Percentiles rank a stretch among this genome's conserved stretches.
phyloP scores from a whole-genome alignment of 1,140 invertebrate species.

The Cyphomyrmex costatus region DNA sequence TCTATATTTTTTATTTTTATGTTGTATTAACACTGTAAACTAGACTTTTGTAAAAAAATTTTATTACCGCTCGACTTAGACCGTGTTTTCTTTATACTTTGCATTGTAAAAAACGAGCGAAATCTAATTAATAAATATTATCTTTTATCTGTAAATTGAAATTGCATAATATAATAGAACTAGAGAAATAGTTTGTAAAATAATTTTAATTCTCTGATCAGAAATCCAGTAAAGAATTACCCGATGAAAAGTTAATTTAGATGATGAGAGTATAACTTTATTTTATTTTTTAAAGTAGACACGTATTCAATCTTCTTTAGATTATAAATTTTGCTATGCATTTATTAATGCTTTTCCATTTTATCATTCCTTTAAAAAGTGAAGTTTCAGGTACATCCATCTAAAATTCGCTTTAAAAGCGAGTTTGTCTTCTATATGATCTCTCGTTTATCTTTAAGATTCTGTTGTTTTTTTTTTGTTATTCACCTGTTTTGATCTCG shows the following conservation, averaged over 20 bases:
- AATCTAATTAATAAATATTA: too few relatives aligned
- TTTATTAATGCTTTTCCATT: not conserved
- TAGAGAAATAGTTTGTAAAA: conserved; percentile 8
- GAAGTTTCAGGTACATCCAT: not conserved
- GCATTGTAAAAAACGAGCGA: too few relatives aligned
- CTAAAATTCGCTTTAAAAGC: conserved; percentile 31
- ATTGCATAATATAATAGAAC: conserved; percentile 7
- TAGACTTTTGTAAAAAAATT: too few relatives aligned
- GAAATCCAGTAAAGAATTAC: not conserved
- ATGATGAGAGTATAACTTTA: not conserved
- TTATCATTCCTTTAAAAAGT: not conserved
- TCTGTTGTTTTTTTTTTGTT: not conserved
- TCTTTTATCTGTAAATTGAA: not conserved
- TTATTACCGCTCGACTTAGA: too few relatives aligned
- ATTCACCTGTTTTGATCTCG: not conserved
- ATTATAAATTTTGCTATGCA: not conserved
- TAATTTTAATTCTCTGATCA: not conserved
- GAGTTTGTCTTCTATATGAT: not conserved
- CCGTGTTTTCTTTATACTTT: too few relatives aligned
- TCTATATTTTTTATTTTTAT: too few relatives aligned
- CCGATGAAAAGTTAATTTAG: not conserved
- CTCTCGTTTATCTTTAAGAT: conserved; percentile 18
- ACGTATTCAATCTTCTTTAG: not conserved
- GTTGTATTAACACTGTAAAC: too few relatives aligned
- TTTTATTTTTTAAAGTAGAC: not conserved